Evolutionary conservation across 2,113 vertebrate species (phyloP), one percentile per base, ranked within the genome.

Genomic region (Alethe castanea): DNA sequence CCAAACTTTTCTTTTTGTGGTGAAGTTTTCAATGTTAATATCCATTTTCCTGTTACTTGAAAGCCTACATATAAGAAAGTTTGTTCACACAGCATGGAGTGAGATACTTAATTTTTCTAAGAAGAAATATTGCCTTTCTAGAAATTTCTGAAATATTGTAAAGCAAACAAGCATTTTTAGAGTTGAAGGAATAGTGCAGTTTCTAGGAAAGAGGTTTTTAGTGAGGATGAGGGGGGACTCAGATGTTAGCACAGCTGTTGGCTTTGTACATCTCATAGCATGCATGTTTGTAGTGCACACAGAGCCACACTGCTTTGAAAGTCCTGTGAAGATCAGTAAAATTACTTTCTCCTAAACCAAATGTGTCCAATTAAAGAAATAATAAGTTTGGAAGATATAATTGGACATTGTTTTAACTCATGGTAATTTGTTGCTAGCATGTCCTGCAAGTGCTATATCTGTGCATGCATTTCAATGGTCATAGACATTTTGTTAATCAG

Each of bases 271-370:
- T 56, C 17, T 82, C 40, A 25, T 19, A 11, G 4, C 15, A 15
- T 2, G 1, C 14, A 12, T 7, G 2, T 78, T 54, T 66, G 50
- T 14, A 69, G 24, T 31, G 4, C 6, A 24, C 11, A 2, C 2
- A 4, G 29, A 72, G 25, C 7, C 25, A 38, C 1, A 28, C 4
- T 19, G 9, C 17, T 81, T 70, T 71, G 31, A 84, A 86, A 86
- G 25, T n/a, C 12, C 6, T 70, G 7, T 25, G 15, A 76, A 65
- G 31, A 17, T 36, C 23, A 8, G 3, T 23, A 33, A 83, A 86
- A 52, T 35, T 4, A 3, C 3, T 81, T 73, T 18, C 5, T 40
- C 0, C 0, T 62, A 62, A 88, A 50, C 1, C 19, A 47, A 73
- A 66, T 19, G 5, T 4, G 11, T 36, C 20, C 50, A 45, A 2